Base-by-base conservation (phyloP, 2,113 vertebrate genomes). In the Excalfactoria chinensis region DNA sequence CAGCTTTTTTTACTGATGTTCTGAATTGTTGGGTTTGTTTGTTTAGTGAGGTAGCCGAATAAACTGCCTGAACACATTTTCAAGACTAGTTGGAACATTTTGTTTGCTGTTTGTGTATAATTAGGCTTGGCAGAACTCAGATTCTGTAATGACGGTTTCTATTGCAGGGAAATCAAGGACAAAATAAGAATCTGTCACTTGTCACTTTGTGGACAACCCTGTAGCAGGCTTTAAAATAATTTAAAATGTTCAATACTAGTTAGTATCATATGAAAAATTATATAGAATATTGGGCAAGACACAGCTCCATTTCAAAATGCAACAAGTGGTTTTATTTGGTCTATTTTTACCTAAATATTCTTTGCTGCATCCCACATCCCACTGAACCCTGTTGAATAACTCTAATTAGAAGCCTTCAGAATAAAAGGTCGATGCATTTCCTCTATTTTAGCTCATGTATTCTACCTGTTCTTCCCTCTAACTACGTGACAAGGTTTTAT, bases 1-100 rank as follows among this genome's bases (percentile, higher is more conserved):
- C 35, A 68, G 23, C 13, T 23, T 74, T 26, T 22, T 74, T 26
- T 75, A 74, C 43, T 79, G 69, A 69, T 58, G 12, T 69, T 81
- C 23, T 60, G 21, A 51, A 74, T 84, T 78, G 23, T 0, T 84
- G 28, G 16, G 53, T 56, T 56, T 56, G 53, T 56, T 56, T 56
- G 28, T 84, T 77, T 51, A 68, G 20, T 1, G 2, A 66, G 40
- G 60, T 75, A 84, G 18, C 43, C 58, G 72, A 84, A 90, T 69
- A 84, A 90, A 58, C 20, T 81, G 53, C 48, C 48, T 90, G 28
- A 93, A 93, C 8, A 55, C 18, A 34, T 81, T 95, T 62, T 59
- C 51, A 82, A 55, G 51, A 66, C 7, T 69, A 85, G 84, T 55
- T 87, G 49, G 49, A 89, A 82, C 49, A 26, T 23, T 70, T 84